Evolutionary conservation across 2,888 invertebrate genomes (phyloP).

Genomic region (Vannuccia rotundouncinata): DNA sequence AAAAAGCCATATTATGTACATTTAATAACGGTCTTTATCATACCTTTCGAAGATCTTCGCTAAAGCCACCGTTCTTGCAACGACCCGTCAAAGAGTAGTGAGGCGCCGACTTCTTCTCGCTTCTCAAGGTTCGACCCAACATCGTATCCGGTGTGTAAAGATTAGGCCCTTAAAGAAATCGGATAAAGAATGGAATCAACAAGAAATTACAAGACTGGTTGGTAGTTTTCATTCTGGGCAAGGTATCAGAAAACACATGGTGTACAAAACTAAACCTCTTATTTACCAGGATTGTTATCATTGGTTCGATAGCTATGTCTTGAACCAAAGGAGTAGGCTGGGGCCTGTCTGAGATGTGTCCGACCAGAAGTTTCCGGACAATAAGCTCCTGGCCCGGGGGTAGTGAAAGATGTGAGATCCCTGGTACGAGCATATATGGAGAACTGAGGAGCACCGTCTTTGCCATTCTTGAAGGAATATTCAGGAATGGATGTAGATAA

Average conservation of each 20-base stretch:
- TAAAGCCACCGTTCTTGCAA: conserved; percentile 60
- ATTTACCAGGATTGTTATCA: conserved; percentile 39
- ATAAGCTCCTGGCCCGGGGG: conserved; percentile 34
- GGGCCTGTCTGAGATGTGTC: conserved; percentile 15
- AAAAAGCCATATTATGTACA: too few relatives aligned
- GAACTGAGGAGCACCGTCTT: background rate
- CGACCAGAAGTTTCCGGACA: conserved; percentile 13
- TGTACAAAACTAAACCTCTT: background rate
- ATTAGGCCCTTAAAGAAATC: conserved; percentile 36
- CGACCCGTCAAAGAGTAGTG: conserved; percentile 76
- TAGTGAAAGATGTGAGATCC: background rate
- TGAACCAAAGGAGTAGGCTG: conserved; percentile 37
- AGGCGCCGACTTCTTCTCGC: conserved; percentile 60
- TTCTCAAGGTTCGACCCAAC: conserved; percentile 39
- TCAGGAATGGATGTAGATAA: too few relatives aligned
- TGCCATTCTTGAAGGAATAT: background rate
- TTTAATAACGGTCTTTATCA: too few relatives aligned
- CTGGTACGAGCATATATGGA: background rate
- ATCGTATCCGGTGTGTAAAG: conserved; percentile 39
- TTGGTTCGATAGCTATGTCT: conserved; percentile 18
- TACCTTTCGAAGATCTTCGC: conserved; percentile 39
- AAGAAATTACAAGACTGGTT: too few relatives aligned
- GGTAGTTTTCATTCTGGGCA: too few relatives aligned
- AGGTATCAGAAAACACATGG: background rate
- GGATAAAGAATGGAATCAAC: too few relatives aligned